Evolutionary conservation across 2,888 invertebrate genomes (phyloP).

Genomic region (Sinopyrophorus schimmeli): DNA sequence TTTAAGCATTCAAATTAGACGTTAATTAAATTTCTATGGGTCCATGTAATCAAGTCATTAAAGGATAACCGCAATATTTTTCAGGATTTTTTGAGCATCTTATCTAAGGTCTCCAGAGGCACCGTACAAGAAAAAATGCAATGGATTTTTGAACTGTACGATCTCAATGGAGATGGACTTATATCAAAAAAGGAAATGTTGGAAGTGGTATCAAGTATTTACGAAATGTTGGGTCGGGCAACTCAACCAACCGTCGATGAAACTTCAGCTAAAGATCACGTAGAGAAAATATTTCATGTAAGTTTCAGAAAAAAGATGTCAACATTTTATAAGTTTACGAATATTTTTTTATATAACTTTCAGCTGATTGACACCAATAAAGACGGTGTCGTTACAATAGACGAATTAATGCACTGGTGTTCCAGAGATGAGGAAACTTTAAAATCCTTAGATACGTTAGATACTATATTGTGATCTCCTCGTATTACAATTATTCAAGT

Average conservation of each 20-base stretch:
- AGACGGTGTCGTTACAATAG: slow-evolving; percentile 79
- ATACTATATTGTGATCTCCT: slow-evolving; percentile 72
- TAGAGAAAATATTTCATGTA: slow-evolving; percentile 84
- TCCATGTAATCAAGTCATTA: too few species aligned
- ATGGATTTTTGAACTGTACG: slow-evolving; percentile 88
- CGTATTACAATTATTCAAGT: slow-evolving; percentile 17
- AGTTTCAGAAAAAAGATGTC: slow-evolving; percentile 48
- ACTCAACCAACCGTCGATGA: slow-evolving; percentile 75
- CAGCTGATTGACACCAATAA: slow-evolving; percentile 80
- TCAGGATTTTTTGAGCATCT: slow-evolving; percentile 81
- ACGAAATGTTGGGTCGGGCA: slow-evolving; percentile 82
- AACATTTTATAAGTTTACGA: background rate
- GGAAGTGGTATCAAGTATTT: slow-evolving; percentile 80
- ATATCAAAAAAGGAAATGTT: slow-evolving; percentile 85
- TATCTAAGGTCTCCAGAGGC: slow-evolving; percentile 84
- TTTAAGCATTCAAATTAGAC: too few species aligned
- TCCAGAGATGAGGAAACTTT: slow-evolving; percentile 72
- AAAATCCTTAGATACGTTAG: slow-evolving; percentile 70
- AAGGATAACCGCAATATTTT: slow-evolving; percentile 37
- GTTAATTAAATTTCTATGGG: too few species aligned
- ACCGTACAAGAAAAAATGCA: slow-evolving; percentile 82
- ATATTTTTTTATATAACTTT: slow-evolving; percentile 26
- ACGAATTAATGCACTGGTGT: slow-evolving; percentile 80
- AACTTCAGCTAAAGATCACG: slow-evolving; percentile 78
- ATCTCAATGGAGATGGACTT: slow-evolving; percentile 82